phyloP scores from a whole-genome alignment of 2,113 vertebrate species.

The Hassar affinis region DNA sequence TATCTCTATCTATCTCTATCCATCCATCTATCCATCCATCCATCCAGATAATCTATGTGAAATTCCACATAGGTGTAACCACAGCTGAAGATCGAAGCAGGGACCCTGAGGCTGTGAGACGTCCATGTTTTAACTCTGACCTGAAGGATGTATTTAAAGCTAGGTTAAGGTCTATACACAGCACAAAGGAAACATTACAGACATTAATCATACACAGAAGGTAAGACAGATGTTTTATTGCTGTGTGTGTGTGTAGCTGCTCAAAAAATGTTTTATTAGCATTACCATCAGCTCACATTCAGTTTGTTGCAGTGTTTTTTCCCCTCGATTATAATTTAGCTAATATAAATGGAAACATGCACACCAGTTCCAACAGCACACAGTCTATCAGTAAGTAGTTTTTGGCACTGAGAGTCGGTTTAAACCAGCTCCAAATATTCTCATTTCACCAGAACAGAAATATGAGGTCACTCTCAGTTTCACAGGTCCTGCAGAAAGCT shows the following conservation, averaged over 20 bases:
- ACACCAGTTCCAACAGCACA: background rate
- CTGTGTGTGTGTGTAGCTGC: conserved; percentile 3
- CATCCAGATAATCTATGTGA: too few species aligned
- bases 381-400: background rate
- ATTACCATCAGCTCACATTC: background rate
- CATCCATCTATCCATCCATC: too few species aligned
- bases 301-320: background rate
- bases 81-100: background rate
- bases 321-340: background rate
- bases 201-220: background rate
- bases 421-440: background rate
- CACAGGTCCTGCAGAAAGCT: background rate
- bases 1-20: too few species aligned
- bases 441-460: background rate
- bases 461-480: conserved; percentile 5
- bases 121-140: background rate
- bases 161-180: background rate
- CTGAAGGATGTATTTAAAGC: background rate
- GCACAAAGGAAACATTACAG: background rate
- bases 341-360: background rate
- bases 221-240: conserved; percentile 7
- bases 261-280: background rate
- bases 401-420: background rate
- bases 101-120: background rate
- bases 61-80: background rate